phyloP scores from a whole-genome alignment of 2,113 vertebrate species.

The Python bivittatus region DNA sequence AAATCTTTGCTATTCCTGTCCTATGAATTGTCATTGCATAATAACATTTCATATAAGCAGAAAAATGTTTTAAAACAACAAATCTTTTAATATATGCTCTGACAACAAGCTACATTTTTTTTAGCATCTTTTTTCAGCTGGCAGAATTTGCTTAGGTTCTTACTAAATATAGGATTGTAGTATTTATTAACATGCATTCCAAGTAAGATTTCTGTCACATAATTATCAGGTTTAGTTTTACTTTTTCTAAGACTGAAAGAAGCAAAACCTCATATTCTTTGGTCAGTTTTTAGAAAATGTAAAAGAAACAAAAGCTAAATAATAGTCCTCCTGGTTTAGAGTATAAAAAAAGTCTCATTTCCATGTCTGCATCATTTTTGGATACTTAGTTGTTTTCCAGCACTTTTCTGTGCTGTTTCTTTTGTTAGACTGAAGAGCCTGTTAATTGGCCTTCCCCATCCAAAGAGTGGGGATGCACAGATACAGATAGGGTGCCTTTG shows the following conservation, averaged over 20 bases:
- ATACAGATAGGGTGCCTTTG: background rate
- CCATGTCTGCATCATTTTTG: background rate
- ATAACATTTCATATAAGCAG: background rate
- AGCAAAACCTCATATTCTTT: background rate
- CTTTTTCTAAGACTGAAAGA: background rate
- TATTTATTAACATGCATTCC: slow-evolving; percentile 5
- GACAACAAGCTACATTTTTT: background rate
- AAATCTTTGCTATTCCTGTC: background rate
- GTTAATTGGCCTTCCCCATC: slow-evolving; percentile 24
- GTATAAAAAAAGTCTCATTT: background rate
- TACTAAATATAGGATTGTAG: slow-evolving; percentile 20
- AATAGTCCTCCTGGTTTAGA: background rate
- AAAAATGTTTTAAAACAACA: background rate
- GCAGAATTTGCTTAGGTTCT: background rate
- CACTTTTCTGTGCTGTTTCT: background rate
- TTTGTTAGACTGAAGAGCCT: slow-evolving; percentile 13
- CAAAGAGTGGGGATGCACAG: slow-evolving; percentile 5
- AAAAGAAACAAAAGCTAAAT: background rate
- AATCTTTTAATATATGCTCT: background rate
- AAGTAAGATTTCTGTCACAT: background rate
- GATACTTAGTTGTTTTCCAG: background rate
- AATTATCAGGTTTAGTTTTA: slow-evolving; percentile 7
- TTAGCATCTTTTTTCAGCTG: background rate
- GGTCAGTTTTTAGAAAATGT: background rate
- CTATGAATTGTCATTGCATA: background rate